These are phyloP conservation scores for Sterna hirundo DNA, from an alignment of 2,113 vertebrate genomes.

Conservation along the genomic window DNA sequence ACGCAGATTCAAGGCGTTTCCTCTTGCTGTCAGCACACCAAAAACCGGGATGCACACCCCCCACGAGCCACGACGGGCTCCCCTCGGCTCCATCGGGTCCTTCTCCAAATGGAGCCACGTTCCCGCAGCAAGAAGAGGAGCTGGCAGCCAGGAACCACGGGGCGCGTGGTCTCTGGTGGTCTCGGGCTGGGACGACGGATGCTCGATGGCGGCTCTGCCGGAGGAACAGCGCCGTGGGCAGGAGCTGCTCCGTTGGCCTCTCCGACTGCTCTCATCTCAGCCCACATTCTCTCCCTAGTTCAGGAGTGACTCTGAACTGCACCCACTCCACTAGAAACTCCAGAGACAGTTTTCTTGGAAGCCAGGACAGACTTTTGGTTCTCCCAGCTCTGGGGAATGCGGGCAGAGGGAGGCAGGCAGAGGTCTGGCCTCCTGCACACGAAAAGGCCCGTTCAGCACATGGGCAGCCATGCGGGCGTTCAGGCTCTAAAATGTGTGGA, in stretches of 20 bases:
- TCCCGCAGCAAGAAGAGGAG: accelerated
- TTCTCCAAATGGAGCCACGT: not conserved
- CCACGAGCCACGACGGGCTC: accelerated
- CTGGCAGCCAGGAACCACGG: not conserved
- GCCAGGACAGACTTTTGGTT: not conserved
- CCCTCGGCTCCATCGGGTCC: not conserved
- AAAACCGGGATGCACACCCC: not conserved
- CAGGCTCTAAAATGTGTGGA: not conserved
- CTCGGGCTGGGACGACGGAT: accelerated
- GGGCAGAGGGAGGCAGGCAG: not conserved
- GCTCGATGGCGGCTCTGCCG: not conserved
- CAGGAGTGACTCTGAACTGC: not conserved
- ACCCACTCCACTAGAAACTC: not conserved
- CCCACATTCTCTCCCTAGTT: not conserved
- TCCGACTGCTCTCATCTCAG: not conserved
- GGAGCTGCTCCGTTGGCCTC: not conserved
- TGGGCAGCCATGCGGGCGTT: not conserved
- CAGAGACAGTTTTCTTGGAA: not conserved
- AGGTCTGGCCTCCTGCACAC: not conserved
- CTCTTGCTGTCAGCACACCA: not conserved
- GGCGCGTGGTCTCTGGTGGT: not conserved
- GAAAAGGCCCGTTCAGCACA: not conserved
- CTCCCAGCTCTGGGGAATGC: not conserved
- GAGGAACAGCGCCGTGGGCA: not conserved
- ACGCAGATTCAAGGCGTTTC: not conserved